Evolutionary conservation across 2,888 invertebrate genomes (phyloP), one percentile per base, ranked within the genome.

Genomic region (Caenorhabditis zanzibari): DNA sequence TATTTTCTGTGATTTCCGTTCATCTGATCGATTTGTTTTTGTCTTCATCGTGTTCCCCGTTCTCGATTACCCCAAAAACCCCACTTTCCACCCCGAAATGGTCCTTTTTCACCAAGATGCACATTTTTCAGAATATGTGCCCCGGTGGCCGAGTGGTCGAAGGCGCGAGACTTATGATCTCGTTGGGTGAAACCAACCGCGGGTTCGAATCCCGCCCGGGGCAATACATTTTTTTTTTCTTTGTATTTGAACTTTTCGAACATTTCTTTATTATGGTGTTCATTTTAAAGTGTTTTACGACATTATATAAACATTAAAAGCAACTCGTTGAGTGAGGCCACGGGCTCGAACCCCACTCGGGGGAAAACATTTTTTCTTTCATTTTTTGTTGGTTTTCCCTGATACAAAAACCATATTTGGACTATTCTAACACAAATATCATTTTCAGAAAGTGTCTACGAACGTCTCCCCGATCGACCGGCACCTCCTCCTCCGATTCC

Each of bases 401-500:
- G 32, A 7, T 7, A 32, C 5, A 32, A 4, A 32, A n/a, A n/a
- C n/a, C n/a, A n/a, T n/a, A n/a, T n/a, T n/a, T n/a, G n/a, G n/a
- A n/a, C n/a, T 32, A 32, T 32, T 32, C 32, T 32, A 7, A 7
- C 5, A 38, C 38, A 2, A 10, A 12, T 56, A 26, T 56, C 56
- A 56, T 26, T 14, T 82, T 2, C 74, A 82, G 84, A 84, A 73
- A 68, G 81, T 73, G 73, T 84, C 41, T 84, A 84, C 72, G 84
- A 84, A 74, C 72, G 84, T n/a, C 58, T 84, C 12, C 81, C 84
- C 63, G 77, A 77, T 68, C 77, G 81, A 63, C 84, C 79, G 52
- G 79, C 84, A 41, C 84, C 80, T 41, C 84, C 84, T 24, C 82
- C 82, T 58, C 77, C 82, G 68, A 44, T 74, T n/a, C 84, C 84